Evolutionary conservation across 2,888 invertebrate genomes (phyloP).

Genomic region (Actias luna): DNA sequence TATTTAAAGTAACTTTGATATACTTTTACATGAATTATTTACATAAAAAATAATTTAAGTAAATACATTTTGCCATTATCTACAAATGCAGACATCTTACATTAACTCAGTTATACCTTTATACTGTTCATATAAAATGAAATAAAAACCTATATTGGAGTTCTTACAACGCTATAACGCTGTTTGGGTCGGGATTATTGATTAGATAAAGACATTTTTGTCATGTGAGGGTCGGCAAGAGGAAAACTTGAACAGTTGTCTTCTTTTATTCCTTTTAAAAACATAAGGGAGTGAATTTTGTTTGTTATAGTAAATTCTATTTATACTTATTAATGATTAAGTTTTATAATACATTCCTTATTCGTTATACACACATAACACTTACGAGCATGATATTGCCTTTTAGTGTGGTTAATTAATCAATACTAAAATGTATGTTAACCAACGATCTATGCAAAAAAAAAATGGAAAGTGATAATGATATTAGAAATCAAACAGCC

Average conservation of each 20-base stretch:
- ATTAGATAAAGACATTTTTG: neutral
- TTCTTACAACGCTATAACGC: neutral
- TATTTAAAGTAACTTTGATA: too few relatives aligned
- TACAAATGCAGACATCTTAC: neutral
- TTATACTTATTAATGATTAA: neutral
- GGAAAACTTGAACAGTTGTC: neutral
- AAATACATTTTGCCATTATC: neutral
- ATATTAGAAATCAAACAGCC: too few relatives aligned
- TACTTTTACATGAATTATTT: too few relatives aligned
- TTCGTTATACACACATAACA: neutral
- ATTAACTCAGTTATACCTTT: neutral
- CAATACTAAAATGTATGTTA: neutral
- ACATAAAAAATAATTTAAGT: neutral
- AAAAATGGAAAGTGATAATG: too few relatives aligned
- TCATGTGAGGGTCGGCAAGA: neutral
- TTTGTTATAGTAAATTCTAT: neutral
- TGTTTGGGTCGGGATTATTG: neutral
- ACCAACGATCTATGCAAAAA: too few relatives aligned
- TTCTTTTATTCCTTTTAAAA: neutral
- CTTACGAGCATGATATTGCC: neutral
- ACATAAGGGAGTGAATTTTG: neutral
- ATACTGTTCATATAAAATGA: neutral
- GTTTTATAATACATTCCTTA: neutral
- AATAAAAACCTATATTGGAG: constrained; percentile 1
- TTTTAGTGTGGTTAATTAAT: neutral